Percentiles rank a stretch among this genome's conserved stretches.
phyloP scores from a whole-genome alignment of 2,888 invertebrate species.

The Drosophila gaucha region DNA sequence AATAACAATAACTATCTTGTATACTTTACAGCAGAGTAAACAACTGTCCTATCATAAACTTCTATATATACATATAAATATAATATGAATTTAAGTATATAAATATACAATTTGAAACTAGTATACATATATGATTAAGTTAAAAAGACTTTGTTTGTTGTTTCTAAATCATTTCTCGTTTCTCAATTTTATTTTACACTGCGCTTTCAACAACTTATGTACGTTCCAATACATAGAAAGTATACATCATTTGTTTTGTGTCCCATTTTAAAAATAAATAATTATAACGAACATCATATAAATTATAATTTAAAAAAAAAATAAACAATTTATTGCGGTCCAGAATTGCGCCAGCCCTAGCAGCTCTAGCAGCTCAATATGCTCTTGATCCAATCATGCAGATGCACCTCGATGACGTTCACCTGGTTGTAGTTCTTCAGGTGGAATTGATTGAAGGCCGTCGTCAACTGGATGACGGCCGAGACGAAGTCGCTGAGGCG shows the following conservation, averaged over 20 bases:
- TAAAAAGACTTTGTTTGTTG: neutral
- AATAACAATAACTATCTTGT: neutral
- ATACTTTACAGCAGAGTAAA: no score
- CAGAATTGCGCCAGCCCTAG: neutral
- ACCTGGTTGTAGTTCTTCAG: constrained; percentile 92
- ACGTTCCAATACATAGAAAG: constrained; percentile 3
- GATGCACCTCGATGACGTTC: constrained; percentile 91
- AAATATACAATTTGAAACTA: constrained; percentile 6
- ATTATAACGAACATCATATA: constrained; percentile 43
- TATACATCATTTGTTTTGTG: constrained; percentile 24
- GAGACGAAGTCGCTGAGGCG: constrained; percentile 96
- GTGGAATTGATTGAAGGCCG: constrained; percentile 93
- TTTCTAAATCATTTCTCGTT: constrained; percentile 8
- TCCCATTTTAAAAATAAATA: constrained; percentile 52
- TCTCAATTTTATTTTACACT: constrained; percentile 49
- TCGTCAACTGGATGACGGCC: constrained; percentile 93
- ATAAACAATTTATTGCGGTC: neutral
- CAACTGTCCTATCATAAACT: neutral
- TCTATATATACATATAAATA: constrained; percentile 4
- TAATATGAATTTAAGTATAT: constrained; percentile 25
- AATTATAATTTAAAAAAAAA: constrained; percentile 17
- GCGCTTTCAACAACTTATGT: constrained; percentile 41
- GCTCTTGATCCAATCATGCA: constrained; percentile 88
- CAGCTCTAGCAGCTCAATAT: constrained; percentile 80
- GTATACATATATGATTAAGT: constrained; percentile 9